Evolutionary conservation across 2,888 invertebrate species (phyloP).

Genomic region (Macropis europaea): DNA sequence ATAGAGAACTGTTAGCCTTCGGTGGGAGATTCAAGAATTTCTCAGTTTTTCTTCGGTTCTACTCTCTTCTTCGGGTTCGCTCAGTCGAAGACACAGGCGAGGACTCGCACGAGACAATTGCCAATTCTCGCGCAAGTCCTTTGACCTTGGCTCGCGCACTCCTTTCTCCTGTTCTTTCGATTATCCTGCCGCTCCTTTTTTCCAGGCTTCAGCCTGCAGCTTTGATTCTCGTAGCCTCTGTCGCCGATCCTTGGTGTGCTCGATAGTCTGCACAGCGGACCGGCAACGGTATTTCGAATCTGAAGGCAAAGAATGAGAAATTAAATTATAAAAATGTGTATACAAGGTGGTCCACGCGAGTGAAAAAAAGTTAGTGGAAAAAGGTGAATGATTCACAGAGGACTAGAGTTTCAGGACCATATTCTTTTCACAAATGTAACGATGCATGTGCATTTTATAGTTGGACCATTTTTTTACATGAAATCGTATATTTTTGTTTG

Average conservation of each 20-base stretch:
- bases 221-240: constrained; percentile 27
- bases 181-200: constrained; percentile 74
- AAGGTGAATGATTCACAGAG: neutral
- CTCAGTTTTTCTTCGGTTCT: neutral
- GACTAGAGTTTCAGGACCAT: too few relatives aligned
- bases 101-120: constrained; percentile 71
- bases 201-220: constrained; percentile 54
- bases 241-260: constrained; percentile 58
- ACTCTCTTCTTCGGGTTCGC: constrained; percentile 2
- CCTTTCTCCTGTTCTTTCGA: constrained; percentile 73
- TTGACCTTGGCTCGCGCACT: constrained; percentile 73
- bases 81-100: constrained; percentile 76
- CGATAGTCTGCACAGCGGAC: constrained; percentile 52
- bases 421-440: too few relatives aligned
- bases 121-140: constrained; percentile 72
- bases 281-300: constrained; percentile 14
- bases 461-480: too few relatives aligned
- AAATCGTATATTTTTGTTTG: too few relatives aligned
- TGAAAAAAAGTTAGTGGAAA: too few relatives aligned
- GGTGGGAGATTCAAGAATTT: constrained; percentile 38
- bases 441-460: too few relatives aligned
- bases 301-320: neutral
- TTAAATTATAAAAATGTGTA: too few relatives aligned
- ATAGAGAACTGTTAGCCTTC: constrained; percentile 3
- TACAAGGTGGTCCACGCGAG: too few relatives aligned